Conservation (phyloP, 2,888 invertebrate species). For the Hemicrepidius hirtus region DNA sequence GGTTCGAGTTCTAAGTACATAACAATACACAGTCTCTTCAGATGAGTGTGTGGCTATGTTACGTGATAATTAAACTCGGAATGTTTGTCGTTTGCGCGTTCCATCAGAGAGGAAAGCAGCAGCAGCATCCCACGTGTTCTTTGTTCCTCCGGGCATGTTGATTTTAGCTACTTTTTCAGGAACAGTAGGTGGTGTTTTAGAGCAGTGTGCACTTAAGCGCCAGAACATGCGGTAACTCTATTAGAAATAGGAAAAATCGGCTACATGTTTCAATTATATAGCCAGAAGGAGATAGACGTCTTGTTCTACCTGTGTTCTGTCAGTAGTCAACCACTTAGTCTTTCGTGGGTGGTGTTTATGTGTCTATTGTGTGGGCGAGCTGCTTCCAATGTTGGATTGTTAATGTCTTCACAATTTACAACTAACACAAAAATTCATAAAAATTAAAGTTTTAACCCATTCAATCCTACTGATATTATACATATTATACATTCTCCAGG, state of each 20-base stretch:
- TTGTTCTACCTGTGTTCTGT: conserved; percentile 54
- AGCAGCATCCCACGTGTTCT: conserved; percentile 55
- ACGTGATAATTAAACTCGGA: conserved; percentile 58
- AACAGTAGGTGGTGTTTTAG: conserved; percentile 38
- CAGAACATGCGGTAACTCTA: conserved; percentile 27
- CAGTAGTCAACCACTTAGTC: conserved; percentile 61
- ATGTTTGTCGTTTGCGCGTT: conserved; percentile 55
- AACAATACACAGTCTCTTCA: conserved; percentile 54
- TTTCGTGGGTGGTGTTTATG: conserved; percentile 63
- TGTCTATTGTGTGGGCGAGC: conserved; percentile 61
- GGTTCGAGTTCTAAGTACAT: conserved; percentile 58
- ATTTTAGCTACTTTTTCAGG: conserved; percentile 47
- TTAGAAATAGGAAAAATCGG: conserved; percentile 31
- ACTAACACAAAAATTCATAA: conserved; percentile 23
- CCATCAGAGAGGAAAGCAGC: conserved; percentile 41
- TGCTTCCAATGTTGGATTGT: conserved; percentile 51
- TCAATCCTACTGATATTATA: conserved; percentile 1
- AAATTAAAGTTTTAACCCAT: conserved; percentile 21
- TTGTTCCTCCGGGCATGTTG: conserved; percentile 45
- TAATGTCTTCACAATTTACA: conserved; percentile 41
- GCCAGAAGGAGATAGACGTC: conserved; percentile 42
- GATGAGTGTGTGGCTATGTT: conserved; percentile 53
- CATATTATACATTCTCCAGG: no score
- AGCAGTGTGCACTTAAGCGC: conserved; percentile 20
- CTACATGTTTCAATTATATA: conserved; percentile 40